Evolutionary conservation across 1,140 invertebrate species (phyloP).

Genomic region (Physella acuta): DNA sequence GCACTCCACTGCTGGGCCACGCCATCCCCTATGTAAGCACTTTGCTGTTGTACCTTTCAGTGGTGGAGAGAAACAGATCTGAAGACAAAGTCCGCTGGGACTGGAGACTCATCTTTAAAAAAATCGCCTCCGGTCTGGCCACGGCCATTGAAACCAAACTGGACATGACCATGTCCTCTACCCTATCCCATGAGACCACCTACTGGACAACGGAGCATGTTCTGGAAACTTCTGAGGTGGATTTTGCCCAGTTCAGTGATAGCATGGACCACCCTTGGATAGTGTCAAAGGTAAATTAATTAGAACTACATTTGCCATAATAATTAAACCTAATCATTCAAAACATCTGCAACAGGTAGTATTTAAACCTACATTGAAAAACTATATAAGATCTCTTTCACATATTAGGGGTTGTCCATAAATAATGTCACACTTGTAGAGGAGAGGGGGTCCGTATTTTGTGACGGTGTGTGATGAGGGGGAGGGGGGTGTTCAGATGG

Average conservation of each 20-base stretch:
- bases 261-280: slow-evolving; percentile 50
- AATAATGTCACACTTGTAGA: too few species aligned
- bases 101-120: slow-evolving; percentile 54
- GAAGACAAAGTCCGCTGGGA: slow-evolving; percentile 52
- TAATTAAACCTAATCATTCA: too few species aligned
- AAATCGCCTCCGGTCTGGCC: slow-evolving; percentile 43
- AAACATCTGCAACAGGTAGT: too few species aligned
- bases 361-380: too few species aligned
- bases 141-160: slow-evolving; percentile 42
- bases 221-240: slow-evolving; percentile 35
- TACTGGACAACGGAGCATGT: slow-evolving; percentile 35
- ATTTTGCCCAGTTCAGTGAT: slow-evolving; percentile 37
- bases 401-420: too few species aligned
- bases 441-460: too few species aligned
- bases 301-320: too few species aligned
- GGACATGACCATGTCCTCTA: slow-evolving; percentile 30
- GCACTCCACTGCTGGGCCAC: too few species aligned
- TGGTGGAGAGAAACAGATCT: slow-evolving; percentile 46
- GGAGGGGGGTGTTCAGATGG: too few species aligned
- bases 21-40: too few species aligned
- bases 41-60: slow-evolving; percentile 32
- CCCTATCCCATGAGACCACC: slow-evolving; percentile 36
- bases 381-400: too few species aligned
- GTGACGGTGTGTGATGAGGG: too few species aligned
- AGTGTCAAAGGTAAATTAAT: slow-evolving; percentile 44